A percentile compares a stretch with the other conserved stretches of the same genome.
Conservation (phyloP, 2,113 vertebrate species). For the Chaenocephalus aceratus region DNA sequence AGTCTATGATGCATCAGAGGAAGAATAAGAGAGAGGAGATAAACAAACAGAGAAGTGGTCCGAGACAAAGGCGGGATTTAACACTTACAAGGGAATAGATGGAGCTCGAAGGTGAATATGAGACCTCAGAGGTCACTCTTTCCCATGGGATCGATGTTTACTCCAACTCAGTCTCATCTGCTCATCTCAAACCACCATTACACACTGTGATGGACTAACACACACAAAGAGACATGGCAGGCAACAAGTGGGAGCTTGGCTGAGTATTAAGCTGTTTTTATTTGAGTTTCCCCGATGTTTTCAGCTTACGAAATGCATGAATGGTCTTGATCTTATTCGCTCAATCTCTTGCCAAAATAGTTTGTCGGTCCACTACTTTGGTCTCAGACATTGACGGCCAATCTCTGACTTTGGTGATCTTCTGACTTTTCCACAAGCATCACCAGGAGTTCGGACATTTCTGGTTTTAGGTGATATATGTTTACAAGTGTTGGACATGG, state of each 20-base stretch:
- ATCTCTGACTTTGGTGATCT: too few species aligned
- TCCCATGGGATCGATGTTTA: constrained; percentile 77
- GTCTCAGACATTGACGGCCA: too few species aligned
- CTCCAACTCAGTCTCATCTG: constrained; percentile 71
- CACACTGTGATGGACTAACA: constrained; percentile 41
- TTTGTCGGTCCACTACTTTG: too few species aligned
- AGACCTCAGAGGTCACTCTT: constrained; percentile 71
- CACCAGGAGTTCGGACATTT: too few species aligned
- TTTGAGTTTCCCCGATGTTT: too few species aligned
- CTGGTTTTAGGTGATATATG: too few species aligned
- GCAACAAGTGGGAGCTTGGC: constrained; percentile 41
- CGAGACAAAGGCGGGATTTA: constrained; percentile 73
- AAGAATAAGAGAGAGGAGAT: constrained; percentile 63
- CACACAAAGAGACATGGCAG: constrained; percentile 16
- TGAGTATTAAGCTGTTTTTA: too few species aligned
- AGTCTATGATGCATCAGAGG: constrained; percentile 63
- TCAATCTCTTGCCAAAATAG: too few species aligned
- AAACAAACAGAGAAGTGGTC: constrained; percentile 76
- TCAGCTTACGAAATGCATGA: too few species aligned
- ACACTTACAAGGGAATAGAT: constrained; percentile 63
- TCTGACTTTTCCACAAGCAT: too few species aligned
- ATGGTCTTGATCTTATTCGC: too few species aligned
- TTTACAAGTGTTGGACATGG: too few species aligned
- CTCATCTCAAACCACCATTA: constrained; percentile 48
- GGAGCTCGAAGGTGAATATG: constrained; percentile 67